These are phyloP conservation scores for Carcinoscorpius rotundicauda DNA, from an alignment of 1,140 invertebrate genomes.

Conservation along the genomic window DNA sequence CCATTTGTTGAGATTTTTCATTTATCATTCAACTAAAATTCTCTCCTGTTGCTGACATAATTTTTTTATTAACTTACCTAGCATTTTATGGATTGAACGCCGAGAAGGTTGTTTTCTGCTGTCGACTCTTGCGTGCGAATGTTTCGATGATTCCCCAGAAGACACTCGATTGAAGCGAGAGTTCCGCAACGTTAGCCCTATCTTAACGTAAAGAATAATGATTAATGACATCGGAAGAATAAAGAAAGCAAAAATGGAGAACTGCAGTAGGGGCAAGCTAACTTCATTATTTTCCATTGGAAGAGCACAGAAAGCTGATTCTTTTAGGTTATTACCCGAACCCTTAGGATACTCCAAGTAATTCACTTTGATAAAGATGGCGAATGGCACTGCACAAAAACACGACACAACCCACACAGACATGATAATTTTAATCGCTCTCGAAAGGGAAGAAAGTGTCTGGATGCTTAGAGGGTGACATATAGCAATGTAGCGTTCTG, in stretches of 20 bases:
- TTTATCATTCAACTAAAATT: too few relatives aligned
- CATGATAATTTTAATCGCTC: slow-evolving; percentile 63
- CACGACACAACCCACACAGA: slow-evolving; percentile 62
- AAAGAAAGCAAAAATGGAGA: slow-evolving; percentile 36
- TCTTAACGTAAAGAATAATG: slow-evolving; percentile 33
- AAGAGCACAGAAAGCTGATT: slow-evolving; percentile 64
- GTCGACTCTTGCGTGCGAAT: background rate
- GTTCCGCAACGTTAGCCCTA: slow-evolving; percentile 30
- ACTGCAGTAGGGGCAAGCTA: slow-evolving; percentile 14
- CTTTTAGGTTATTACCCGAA: slow-evolving; percentile 23
- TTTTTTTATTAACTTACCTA: background rate
- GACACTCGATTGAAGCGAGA: background rate
- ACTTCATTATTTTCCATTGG: slow-evolving; percentile 5
- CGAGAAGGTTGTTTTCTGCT: background rate
- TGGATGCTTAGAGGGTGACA: slow-evolving; percentile 68
- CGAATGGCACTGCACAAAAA: slow-evolving; percentile 63
- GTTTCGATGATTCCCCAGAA: background rate
- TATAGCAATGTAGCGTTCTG: slow-evolving; percentile 68
- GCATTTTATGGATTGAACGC: slow-evolving; percentile 1
- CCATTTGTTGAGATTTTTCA: too few relatives aligned
- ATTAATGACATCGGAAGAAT: slow-evolving; percentile 36
- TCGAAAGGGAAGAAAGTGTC: slow-evolving; percentile 57
- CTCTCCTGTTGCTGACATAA: too few relatives aligned
- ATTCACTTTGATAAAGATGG: slow-evolving; percentile 24
- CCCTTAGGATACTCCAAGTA: slow-evolving; percentile 18